Conservation (phyloP, 2,113 vertebrate genomes). For the Neodon shergylaensis region DNA sequence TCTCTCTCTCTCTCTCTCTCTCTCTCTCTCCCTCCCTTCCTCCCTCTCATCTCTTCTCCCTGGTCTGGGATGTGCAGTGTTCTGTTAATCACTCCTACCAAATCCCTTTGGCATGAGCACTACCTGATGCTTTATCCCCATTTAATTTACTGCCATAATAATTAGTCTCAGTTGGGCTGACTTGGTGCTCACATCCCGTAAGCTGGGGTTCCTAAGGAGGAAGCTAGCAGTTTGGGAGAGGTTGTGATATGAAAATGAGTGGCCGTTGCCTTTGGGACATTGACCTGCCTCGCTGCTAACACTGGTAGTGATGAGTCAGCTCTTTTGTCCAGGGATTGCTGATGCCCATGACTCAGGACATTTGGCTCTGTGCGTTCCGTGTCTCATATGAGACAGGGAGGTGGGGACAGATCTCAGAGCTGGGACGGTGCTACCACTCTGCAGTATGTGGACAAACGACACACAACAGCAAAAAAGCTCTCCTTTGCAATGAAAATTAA, state of each 20-base stretch:
- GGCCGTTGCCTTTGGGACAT: neutral
- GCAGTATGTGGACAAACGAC: neutral
- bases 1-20: neutral
- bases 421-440: too few species aligned
- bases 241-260: neutral
- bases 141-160: neutral
- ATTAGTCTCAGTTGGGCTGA: too few species aligned
- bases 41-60: too few species aligned
- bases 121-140: neutral
- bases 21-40: neutral
- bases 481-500: neutral
- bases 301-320: neutral
- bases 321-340: too few species aligned
- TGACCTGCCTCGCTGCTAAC: accelerated
- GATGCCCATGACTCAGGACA: neutral
- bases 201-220: neutral
- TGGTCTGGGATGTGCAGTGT: too few species aligned
- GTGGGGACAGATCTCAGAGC: too few species aligned
- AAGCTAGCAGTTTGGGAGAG: accelerated
- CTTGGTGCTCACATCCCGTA: neutral
- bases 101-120: too few species aligned
- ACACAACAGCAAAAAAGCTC: neutral
- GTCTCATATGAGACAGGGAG: neutral
- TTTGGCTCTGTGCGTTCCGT: neutral
- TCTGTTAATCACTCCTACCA: too few species aligned